Conservation (phyloP, 2,113 vertebrate genomes). For the Cololabis saira region DNA sequence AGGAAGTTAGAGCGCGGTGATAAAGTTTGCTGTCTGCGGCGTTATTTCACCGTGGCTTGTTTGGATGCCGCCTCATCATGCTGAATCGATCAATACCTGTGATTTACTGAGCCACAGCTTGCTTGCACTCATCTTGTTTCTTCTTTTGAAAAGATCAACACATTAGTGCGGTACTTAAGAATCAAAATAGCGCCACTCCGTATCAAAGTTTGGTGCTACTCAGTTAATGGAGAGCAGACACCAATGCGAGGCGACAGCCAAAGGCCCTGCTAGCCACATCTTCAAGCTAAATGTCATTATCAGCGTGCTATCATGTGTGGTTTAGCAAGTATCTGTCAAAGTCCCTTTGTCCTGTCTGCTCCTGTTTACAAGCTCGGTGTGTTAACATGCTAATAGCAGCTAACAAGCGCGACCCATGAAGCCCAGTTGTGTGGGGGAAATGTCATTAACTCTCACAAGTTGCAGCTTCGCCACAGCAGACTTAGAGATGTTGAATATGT, state of each 20-base stretch:
- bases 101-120: background rate
- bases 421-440: background rate
- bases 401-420: background rate
- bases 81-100: slow-evolving; percentile 26
- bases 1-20: slow-evolving; percentile 54
- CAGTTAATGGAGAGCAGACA: background rate
- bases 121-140: too few relatives aligned
- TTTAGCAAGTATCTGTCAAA: background rate
- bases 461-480: too few relatives aligned
- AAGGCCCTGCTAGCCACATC: too few relatives aligned
- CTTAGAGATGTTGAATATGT: too few relatives aligned
- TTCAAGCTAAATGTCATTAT: background rate
- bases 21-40: slow-evolving; percentile 48
- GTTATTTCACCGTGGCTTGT: slow-evolving; percentile 47
- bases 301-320: background rate
- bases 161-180: too few relatives aligned
- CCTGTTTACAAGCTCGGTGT: background rate
- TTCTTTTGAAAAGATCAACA: too few relatives aligned
- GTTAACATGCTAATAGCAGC: background rate
- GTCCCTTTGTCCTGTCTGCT: background rate
- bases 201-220: background rate
- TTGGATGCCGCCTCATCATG: slow-evolving; percentile 30
- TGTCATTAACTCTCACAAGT: too few relatives aligned
- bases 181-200: too few relatives aligned
- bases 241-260: too few relatives aligned